phyloP scores from a whole-genome alignment of 2,888 invertebrate species.

The Caenorhabditis sp. region DNA sequence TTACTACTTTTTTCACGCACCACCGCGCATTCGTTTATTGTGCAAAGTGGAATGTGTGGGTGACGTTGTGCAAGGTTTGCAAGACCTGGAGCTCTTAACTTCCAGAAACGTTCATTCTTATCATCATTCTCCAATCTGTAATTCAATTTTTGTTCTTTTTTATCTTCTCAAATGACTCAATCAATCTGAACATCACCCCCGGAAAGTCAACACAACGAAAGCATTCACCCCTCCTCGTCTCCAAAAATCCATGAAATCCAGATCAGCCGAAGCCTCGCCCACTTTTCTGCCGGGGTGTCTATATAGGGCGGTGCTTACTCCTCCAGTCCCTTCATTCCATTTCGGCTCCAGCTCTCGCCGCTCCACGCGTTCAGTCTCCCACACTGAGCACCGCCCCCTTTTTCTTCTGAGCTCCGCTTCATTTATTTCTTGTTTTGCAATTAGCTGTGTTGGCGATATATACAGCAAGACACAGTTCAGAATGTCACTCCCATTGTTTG shows the following conservation, averaged over 20 bases:
- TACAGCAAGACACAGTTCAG: conserved; percentile 25
- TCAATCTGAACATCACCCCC: conserved; percentile 38
- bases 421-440: conserved; percentile 44
- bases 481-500: conserved; percentile 8
- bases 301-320: conserved; percentile 54
- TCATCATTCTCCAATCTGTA: background rate
- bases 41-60: conserved; percentile 11
- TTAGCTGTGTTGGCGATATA: conserved; percentile 24
- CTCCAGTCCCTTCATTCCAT: conserved; percentile 43
- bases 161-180: conserved; percentile 7
- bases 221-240: background rate
- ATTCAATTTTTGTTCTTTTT: background rate
- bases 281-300: conserved; percentile 17
- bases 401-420: conserved; percentile 10
- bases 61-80: background rate
- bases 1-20: conserved; percentile 7
- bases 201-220: conserved; percentile 15
- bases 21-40: background rate
- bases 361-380: conserved; percentile 29
- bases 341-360: conserved; percentile 49
- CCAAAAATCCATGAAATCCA: conserved; percentile 31
- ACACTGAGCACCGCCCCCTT: conserved; percentile 39
- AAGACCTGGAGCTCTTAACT: no score
- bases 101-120: background rate
- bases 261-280: conserved; percentile 46